Conservation (phyloP, 2,113 vertebrate species). For the Prunella himalayana region DNA sequence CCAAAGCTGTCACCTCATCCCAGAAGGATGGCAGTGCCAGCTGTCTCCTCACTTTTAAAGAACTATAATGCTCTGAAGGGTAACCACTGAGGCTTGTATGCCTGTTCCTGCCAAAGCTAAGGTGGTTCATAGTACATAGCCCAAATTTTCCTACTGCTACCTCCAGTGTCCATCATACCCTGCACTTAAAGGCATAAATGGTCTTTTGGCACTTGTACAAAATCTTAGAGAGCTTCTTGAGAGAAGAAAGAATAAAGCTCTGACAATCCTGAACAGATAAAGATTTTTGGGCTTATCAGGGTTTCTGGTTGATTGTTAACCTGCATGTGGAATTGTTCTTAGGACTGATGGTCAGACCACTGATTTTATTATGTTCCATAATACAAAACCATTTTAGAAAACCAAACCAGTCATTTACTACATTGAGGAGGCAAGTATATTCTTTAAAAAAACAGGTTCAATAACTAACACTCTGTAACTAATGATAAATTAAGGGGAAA, state of each 20-base stretch:
- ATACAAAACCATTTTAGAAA: background rate
- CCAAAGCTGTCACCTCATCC: background rate
- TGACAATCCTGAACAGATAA: background rate
- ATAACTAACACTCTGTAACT: background rate
- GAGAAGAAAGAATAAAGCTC: background rate
- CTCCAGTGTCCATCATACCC: background rate
- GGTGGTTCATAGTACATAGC: rapidly evolving
- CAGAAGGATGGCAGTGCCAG: background rate
- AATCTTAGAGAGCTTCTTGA: background rate
- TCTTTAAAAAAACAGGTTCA: background rate
- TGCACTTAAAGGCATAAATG: background rate
- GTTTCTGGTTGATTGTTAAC: background rate
- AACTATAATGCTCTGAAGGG: background rate
- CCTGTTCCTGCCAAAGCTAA: background rate
- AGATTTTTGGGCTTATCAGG: background rate
- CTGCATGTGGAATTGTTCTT: background rate
- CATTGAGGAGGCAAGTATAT: background rate
- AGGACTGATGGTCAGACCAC: background rate
- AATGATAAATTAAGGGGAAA: background rate
- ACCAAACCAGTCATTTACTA: background rate
- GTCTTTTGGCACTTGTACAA: background rate
- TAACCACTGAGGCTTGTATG: background rate
- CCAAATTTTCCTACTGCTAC: rapidly evolving
- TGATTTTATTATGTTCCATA: background rate
- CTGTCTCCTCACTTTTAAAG: background rate